Conservation (phyloP, 2,113 vertebrate genomes). For the Apteryx owenii region DNA sequence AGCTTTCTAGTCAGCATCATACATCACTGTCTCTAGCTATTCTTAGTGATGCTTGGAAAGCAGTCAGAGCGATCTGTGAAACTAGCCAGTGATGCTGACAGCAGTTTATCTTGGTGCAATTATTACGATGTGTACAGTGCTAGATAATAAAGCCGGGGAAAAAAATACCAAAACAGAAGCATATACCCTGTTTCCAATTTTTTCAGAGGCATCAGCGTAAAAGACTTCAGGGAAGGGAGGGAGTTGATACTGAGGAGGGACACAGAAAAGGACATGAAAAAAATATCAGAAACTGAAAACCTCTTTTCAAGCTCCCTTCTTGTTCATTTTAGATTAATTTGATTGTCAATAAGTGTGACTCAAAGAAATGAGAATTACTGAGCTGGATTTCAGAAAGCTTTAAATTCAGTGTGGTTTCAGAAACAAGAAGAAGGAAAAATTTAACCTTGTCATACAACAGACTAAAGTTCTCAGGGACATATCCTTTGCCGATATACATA, state of each 20-base stretch:
- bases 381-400: neutral
- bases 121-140: slow-evolving; percentile 29
- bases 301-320: neutral
- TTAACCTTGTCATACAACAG: neutral
- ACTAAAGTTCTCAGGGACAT: neutral
- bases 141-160: neutral
- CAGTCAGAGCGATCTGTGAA: slow-evolving; percentile 52
- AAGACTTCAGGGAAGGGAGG: neutral
- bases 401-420: neutral
- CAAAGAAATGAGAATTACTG: slow-evolving; percentile 6
- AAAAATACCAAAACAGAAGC: neutral
- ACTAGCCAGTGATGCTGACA: slow-evolving; percentile 47
- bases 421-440: neutral
- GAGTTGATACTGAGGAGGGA: neutral
- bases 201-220: neutral
- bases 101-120: slow-evolving; percentile 33
- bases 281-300: neutral
- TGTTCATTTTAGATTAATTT: slow-evolving; percentile 50
- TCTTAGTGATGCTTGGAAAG: slow-evolving; percentile 61
- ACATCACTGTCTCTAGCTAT: slow-evolving; percentile 49
- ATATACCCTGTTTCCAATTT: neutral
- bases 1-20: neutral
- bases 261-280: neutral
- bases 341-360: slow-evolving; percentile 21
- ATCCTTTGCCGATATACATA: neutral